phyloP scores from a whole-genome alignment of 2,888 invertebrate species.

The Gastrophysa polygoni region DNA sequence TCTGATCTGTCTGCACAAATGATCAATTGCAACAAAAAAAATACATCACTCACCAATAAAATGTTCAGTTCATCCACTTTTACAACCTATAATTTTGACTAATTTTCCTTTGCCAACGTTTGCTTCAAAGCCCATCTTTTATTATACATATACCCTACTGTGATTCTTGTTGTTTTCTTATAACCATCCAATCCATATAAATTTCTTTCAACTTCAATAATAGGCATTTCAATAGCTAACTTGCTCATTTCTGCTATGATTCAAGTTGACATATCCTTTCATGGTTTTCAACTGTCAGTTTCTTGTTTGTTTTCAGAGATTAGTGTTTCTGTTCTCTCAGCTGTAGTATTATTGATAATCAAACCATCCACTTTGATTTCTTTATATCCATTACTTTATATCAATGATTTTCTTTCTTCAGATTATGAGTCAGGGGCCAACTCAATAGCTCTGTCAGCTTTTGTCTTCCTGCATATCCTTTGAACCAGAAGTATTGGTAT shows the following conservation, averaged over 20 bases:
- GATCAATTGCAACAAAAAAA: no score
- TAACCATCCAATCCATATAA: slow-evolving; percentile 87
- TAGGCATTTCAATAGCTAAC: slow-evolving; percentile 73
- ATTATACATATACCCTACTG: slow-evolving; percentile 69
- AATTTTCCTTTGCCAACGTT: slow-evolving; percentile 70
- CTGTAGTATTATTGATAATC: slow-evolving; percentile 93
- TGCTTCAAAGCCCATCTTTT: slow-evolving; percentile 72
- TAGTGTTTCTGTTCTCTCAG: slow-evolving; percentile 70
- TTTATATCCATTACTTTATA: slow-evolving; percentile 67
- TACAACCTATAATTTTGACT: no score
- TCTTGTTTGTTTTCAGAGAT: slow-evolving; percentile 66
- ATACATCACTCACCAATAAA: no score
- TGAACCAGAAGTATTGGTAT: slow-evolving; percentile 95
- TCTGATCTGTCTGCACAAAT: no score
- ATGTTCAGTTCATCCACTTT: no score
- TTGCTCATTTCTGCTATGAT: slow-evolving; percentile 87
- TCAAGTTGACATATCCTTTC: slow-evolving; percentile 80
- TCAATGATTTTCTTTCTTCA: slow-evolving; percentile 83
- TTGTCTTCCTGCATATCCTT: slow-evolving; percentile 79
- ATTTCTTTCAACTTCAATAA: slow-evolving; percentile 86
- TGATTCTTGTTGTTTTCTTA: slow-evolving; percentile 82
- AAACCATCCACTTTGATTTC: slow-evolving; percentile 83
- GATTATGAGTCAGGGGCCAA: slow-evolving; percentile 87
- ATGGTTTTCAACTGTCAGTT: slow-evolving; percentile 88
- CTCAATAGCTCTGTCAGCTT: slow-evolving; percentile 77